Percentiles rank a stretch among this genome's conserved stretches.
Evolutionary conservation across 2,888 invertebrate genomes (phyloP).

Genomic region (Pycnomerus fuliginosus): DNA sequence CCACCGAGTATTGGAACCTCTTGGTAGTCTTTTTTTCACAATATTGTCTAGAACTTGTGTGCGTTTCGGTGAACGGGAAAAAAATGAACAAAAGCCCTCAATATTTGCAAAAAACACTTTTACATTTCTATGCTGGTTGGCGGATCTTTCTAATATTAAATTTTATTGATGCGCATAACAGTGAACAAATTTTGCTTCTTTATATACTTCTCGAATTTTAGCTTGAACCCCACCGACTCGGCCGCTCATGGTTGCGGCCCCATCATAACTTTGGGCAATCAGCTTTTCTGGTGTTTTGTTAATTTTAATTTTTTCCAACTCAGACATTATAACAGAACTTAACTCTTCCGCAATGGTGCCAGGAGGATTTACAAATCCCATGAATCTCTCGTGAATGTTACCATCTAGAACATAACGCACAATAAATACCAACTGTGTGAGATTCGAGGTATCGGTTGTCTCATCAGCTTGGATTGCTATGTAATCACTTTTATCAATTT

Average conservation of each 20-base stretch:
- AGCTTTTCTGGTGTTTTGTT: slow-evolving; percentile 4
- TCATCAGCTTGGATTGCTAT: slow-evolving; percentile 39
- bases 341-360: slow-evolving; percentile 17
- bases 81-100: slow-evolving; percentile 22
- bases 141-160: slow-evolving; percentile 21
- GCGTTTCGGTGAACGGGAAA: slow-evolving; percentile 24
- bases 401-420: slow-evolving; percentile 32
- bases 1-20: slow-evolving; percentile 23
- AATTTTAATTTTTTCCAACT: not conserved
- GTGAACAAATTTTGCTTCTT: slow-evolving; percentile 4
- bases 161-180: slow-evolving; percentile 10
- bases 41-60: slow-evolving; percentile 21
- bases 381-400: slow-evolving; percentile 31
- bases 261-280: slow-evolving; percentile 7
- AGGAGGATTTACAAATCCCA: slow-evolving; percentile 32
- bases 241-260: slow-evolving; percentile 5
- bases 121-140: slow-evolving; percentile 7
- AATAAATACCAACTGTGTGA: slow-evolving; percentile 33
- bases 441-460: slow-evolving; percentile 33
- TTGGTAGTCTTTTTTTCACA: slow-evolving; percentile 16
- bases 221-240: slow-evolving; percentile 8
- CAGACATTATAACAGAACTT: not conserved
- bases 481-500: slow-evolving; percentile 28
- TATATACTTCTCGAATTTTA: slow-evolving; percentile 4
- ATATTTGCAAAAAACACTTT: slow-evolving; percentile 29